A percentile compares a stretch with the other conserved stretches of the same genome.
Conservation (phyloP, 2,797 vertebrate species). For the Gallinago nigripennis region DNA sequence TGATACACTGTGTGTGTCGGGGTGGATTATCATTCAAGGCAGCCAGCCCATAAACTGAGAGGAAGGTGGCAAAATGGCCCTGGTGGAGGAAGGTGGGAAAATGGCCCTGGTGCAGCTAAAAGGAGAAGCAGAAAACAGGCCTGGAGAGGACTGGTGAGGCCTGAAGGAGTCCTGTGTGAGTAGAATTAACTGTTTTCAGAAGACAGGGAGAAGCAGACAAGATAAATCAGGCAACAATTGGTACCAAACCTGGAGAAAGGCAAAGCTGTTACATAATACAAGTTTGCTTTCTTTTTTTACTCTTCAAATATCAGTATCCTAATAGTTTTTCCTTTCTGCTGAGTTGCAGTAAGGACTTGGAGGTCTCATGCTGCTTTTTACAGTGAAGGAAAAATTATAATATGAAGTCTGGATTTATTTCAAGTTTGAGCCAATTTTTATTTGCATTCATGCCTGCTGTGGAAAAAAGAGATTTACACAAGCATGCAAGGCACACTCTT, state of each 20-base stretch:
- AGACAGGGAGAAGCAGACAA: background rate
- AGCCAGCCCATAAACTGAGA: background rate
- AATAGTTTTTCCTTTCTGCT: background rate
- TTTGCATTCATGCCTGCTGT: background rate
- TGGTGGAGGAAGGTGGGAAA: background rate
- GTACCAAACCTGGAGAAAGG: background rate
- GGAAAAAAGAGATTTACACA: background rate
- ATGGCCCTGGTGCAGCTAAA: background rate
- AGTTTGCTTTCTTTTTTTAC: background rate
- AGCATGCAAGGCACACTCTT: background rate
- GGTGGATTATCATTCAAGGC: background rate
- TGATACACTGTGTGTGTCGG: rapidly evolving
- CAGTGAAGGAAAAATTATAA: background rate
- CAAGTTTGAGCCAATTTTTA: background rate
- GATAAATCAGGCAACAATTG: background rate
- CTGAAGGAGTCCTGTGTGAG: background rate
- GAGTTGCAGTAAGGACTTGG: background rate
- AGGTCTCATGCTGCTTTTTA: background rate
- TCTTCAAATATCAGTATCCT: background rate
- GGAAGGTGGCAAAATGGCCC: background rate
- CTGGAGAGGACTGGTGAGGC: background rate
- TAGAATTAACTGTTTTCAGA: background rate
- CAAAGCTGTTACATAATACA: background rate
- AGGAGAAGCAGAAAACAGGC: background rate
- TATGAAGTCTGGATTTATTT: background rate